Evolutionary conservation across 2,797 vertebrate genomes (phyloP).

Genomic region (Peromyscus attwateri): DNA sequence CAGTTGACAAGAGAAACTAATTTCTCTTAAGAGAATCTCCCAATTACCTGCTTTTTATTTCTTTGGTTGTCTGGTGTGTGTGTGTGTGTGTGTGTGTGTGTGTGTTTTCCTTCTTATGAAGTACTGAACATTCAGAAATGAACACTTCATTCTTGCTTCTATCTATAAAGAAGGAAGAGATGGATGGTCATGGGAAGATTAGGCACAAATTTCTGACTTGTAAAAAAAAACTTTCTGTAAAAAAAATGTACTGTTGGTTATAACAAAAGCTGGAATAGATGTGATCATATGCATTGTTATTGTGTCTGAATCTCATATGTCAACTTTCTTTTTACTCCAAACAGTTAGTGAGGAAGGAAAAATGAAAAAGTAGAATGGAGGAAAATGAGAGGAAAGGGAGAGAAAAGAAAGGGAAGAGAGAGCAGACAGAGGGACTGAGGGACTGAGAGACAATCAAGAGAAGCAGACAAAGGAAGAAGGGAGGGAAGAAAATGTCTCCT

Average conservation of each 20-base stretch:
- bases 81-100: too few species aligned
- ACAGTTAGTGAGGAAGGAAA: background rate
- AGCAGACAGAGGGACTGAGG: background rate
- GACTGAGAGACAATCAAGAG: accelerated
- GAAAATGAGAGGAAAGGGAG: background rate
- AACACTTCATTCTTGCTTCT: conserved; percentile 54
- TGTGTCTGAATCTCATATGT: background rate
- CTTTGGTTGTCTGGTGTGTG: background rate
- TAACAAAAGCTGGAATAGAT: background rate
- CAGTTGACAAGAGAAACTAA: conserved; percentile 84
- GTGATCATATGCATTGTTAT: background rate
- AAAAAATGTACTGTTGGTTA: background rate
- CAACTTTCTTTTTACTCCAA: background rate
- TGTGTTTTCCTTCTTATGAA: conserved; percentile 51
- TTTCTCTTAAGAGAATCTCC: conserved; percentile 84
- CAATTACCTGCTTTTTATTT: conserved; percentile 67
- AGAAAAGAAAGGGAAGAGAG: too few species aligned
- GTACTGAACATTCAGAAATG: conserved; percentile 40
- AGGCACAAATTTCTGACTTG: background rate
- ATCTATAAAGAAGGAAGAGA: background rate
- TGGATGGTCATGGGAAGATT: background rate
- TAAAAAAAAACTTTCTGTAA: background rate
- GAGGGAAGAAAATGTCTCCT: background rate
- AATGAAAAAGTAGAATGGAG: background rate
- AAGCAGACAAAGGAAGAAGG: background rate